Evolutionary conservation across 2,888 invertebrate species (phyloP).

Genomic region (Cyclophora punctaria): DNA sequence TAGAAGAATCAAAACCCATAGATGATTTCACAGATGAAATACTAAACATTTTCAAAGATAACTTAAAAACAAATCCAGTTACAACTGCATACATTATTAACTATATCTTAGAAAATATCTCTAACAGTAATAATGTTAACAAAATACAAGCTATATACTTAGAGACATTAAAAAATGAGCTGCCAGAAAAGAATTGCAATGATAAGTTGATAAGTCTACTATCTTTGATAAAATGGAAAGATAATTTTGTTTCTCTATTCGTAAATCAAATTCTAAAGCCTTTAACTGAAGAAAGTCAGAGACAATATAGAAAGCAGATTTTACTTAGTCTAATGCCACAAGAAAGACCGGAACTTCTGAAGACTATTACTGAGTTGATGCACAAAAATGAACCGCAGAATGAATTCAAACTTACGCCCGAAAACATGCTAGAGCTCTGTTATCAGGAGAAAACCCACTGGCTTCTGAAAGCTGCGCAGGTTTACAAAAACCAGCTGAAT

Average conservation of each 20-base stretch:
- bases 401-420: conserved; percentile 62
- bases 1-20: conserved; percentile 41
- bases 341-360: conserved; percentile 48
- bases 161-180: conserved; percentile 48
- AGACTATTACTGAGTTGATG: conserved; percentile 45
- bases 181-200: conserved; percentile 39
- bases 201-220: conserved; percentile 54
- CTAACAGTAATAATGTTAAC: conserved; percentile 30
- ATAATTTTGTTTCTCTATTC: conserved; percentile 41
- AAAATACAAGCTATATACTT: conserved; percentile 52
- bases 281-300: conserved; percentile 48
- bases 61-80: conserved; percentile 60
- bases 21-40: conserved; percentile 43
- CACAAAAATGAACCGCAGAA: conserved; percentile 58
- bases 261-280: conserved; percentile 43
- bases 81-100: conserved; percentile 47
- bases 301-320: conserved; percentile 63
- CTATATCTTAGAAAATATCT: conserved; percentile 40
- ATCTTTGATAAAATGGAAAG: conserved; percentile 52
- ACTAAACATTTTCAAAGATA: conserved; percentile 54
- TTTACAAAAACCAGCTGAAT: conserved; percentile 59
- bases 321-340: conserved; percentile 58
- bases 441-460: conserved; percentile 67
- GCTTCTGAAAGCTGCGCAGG: conserved; percentile 63
- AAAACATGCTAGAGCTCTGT: conserved; percentile 68